Conservation (phyloP, 2,113 vertebrate species). For the Hylia prasina region DNA sequence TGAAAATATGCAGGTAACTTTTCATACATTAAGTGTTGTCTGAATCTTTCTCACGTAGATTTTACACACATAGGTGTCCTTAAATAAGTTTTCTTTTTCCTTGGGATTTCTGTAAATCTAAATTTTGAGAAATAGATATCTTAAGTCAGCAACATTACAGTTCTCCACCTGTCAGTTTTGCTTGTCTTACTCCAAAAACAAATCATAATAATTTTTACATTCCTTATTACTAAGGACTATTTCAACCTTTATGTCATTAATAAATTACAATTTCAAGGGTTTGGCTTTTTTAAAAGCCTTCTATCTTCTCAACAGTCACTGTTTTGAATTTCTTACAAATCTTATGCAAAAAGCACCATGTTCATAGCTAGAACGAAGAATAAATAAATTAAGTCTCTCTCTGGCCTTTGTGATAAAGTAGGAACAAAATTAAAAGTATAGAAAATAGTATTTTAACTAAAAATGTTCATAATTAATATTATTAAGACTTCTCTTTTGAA, state of each 20-base stretch:
- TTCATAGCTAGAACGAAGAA: not conserved
- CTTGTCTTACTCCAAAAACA: not conserved
- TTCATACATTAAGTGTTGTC: not conserved
- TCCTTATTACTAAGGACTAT: not conserved
- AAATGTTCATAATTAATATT: not conserved
- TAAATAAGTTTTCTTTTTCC: not conserved
- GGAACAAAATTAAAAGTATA: not conserved
- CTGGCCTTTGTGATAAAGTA: not conserved
- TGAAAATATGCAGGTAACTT: not conserved
- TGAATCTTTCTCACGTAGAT: not conserved
- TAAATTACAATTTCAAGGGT: not conserved
- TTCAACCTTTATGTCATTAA: not conserved
- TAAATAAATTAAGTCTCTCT: not conserved
- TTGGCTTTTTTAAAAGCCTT: fast-evolving
- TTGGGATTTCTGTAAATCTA: not conserved
- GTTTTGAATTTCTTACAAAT: not conserved
- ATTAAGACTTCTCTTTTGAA: not conserved
- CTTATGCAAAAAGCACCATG: not conserved
- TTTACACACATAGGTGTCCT: not conserved
- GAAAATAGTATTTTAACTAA: not conserved
- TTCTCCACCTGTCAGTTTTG: not conserved
- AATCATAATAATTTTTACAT: not conserved
- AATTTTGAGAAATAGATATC: not conserved
- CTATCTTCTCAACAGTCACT: not conserved
- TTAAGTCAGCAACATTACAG: not conserved